Conservation (phyloP, 2,113 vertebrate species). For the Cyanoramphus novaezelandiae region DNA sequence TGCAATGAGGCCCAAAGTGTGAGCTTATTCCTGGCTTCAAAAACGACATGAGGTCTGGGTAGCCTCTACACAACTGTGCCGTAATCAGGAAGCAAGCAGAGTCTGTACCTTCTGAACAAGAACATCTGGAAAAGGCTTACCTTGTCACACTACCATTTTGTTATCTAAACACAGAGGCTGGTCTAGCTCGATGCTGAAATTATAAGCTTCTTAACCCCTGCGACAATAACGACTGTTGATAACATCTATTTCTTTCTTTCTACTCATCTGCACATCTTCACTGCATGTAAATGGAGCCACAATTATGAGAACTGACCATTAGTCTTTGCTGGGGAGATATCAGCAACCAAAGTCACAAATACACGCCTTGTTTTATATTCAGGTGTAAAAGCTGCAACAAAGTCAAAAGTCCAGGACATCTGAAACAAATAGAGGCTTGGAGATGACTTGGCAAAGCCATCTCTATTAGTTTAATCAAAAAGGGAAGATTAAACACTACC, state of each 20-base stretch:
- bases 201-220: not conserved
- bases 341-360: not conserved
- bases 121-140: not conserved
- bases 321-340: not conserved
- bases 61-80: not conserved
- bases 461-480: slow-evolving; percentile 51
- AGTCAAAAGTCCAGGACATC: not conserved
- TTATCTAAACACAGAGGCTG: not conserved
- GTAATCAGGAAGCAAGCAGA: not conserved
- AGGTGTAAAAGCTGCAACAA: not conserved
- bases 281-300: rapidly evolving
- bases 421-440: not conserved
- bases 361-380: not conserved
- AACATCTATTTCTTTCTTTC: not conserved
- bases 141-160: not conserved
- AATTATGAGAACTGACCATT: not conserved
- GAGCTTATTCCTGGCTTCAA: not conserved
- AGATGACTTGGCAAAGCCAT: slow-evolving; percentile 33
- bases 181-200: not conserved
- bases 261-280: not conserved
- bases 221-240: not conserved
- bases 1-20: rapidly evolving
- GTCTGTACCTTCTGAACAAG: not conserved
- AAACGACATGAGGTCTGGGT: not conserved
- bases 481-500: slow-evolving; percentile 35